Percentiles rank a stretch among this genome's conserved stretches.
phyloP scores from a whole-genome alignment of 2,113 vertebrate genomes.

The Salvelinus namaycush region DNA sequence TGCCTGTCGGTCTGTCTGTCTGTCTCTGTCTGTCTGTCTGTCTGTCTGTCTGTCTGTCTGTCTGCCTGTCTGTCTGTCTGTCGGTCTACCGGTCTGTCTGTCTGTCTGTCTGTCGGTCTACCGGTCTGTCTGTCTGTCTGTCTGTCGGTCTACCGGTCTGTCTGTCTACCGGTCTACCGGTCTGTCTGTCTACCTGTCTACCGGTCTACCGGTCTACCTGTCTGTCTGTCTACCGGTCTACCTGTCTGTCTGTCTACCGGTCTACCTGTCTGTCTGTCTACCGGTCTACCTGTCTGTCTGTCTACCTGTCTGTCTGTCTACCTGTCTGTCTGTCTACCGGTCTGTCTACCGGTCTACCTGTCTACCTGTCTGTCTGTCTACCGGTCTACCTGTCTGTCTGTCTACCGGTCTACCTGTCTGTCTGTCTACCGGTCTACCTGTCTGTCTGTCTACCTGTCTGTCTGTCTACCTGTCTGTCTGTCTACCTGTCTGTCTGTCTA shows the following conservation, averaged over 20 bases:
- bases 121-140: background rate
- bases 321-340: background rate
- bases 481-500: background rate
- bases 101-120: background rate
- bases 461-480: fast-evolving
- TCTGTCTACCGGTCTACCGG: too few species aligned
- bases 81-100: too few species aligned
- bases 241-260: background rate
- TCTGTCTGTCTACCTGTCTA: background rate
- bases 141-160: fast-evolving
- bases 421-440: too few species aligned
- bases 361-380: background rate
- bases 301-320: background rate
- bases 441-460: background rate
- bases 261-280: background rate
- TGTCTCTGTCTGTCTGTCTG: background rate
- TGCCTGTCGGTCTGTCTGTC: background rate
- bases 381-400: too few species aligned
- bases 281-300: fast-evolving
- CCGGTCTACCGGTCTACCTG: too few species aligned
- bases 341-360: background rate
- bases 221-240: background rate
- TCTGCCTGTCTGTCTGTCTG: background rate
- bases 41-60: fast-evolving
- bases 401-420: too few species aligned